Base-by-base conservation (phyloP, 30 jellyfish, hydroid and myxozoan genomes). In the Aurelia aurita region DNA sequence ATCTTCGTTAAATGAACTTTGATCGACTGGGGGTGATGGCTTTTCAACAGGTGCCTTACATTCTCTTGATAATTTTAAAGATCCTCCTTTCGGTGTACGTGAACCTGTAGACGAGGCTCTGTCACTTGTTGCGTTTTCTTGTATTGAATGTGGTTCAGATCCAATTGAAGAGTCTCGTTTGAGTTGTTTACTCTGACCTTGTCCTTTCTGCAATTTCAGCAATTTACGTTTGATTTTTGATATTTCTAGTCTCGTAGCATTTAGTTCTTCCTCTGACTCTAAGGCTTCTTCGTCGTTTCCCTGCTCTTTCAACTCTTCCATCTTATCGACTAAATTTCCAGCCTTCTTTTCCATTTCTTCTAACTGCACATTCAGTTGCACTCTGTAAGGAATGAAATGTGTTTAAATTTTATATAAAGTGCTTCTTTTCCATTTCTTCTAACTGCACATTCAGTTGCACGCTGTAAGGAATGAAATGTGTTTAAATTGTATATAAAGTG, bases 1-100 rank as follows among this genome's bases (percentile, higher is more conserved):
- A 45, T 74, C 97, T 27, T 89, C 97, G 49, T 89, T 89, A 39
- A 27, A 89, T 11, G 86, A 75, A 19, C 62, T 2, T 18, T 51
- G 73, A 58, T 80, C 90, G n/a, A 89, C 97, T 1, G 94, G 94
- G 3, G 97, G 97, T 28, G 85, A 91, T 11, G 72, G 49, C 43
- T 62, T 84, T 3, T 74, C 88, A 18, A 67, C 3, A 3, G 92
- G 92, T 14, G 84, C 80, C 76, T 89, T 81, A 23, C 93, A 72
- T 69, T 89, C 97, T 60, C 89, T 77, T n/a, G 97, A 81, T 31
- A 51, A 10, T 59, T 79, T 89, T 3, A 18, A 13, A 4, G 58
- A 23, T 69, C 85, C 77, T 82, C 82, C 82, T 43, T 57, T 72
- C 6, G 75, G 76, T 32, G 85, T 47, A 20, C 91, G 91, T 21